These are phyloP conservation scores for Lacerta viridis DNA, from an alignment of 2,797 vertebrate species.

Conservation along the genomic window DNA sequence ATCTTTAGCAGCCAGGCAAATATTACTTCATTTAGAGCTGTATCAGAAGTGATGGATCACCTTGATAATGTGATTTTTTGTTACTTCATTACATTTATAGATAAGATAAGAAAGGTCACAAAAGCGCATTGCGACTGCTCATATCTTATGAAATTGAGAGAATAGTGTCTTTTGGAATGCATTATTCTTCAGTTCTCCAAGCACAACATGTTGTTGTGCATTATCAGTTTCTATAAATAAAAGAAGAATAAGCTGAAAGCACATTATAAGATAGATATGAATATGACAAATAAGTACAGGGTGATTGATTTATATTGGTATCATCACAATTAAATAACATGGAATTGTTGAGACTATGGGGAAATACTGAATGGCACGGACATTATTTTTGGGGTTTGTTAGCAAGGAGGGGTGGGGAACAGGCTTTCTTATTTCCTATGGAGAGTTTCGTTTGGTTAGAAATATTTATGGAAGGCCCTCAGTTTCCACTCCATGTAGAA, in stretches of 20 bases:
- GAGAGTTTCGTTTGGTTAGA: not conserved
- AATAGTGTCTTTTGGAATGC: not conserved
- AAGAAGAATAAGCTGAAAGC: not conserved
- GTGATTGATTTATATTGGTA: not conserved
- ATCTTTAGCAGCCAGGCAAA: slow-evolving; percentile 25
- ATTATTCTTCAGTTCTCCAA: not conserved
- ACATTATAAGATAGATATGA: not conserved
- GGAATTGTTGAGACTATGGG: not conserved
- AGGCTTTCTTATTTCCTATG: not conserved
- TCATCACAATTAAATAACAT: not conserved
- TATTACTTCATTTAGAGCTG: slow-evolving; percentile 39
- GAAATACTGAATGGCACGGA: not conserved
- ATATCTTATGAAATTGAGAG: not conserved
- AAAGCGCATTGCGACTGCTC: not conserved
- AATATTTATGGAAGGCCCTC: not conserved
- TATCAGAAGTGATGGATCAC: slow-evolving; percentile 25
- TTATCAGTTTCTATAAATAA: not conserved
- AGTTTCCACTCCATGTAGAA: not conserved
- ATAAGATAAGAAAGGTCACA: slow-evolving; percentile 25
- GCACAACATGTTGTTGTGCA: not conserved
- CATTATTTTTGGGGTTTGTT: not conserved
- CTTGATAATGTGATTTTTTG: slow-evolving; percentile 39
- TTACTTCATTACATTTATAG: slow-evolving; percentile 37
- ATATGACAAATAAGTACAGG: too few species aligned
- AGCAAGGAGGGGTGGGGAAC: not conserved